Percentiles rank a stretch among this genome's conserved stretches.
Evolutionary conservation across 2,888 invertebrate genomes (phyloP).

Genomic region (Nephrotoma guestfalica): DNA sequence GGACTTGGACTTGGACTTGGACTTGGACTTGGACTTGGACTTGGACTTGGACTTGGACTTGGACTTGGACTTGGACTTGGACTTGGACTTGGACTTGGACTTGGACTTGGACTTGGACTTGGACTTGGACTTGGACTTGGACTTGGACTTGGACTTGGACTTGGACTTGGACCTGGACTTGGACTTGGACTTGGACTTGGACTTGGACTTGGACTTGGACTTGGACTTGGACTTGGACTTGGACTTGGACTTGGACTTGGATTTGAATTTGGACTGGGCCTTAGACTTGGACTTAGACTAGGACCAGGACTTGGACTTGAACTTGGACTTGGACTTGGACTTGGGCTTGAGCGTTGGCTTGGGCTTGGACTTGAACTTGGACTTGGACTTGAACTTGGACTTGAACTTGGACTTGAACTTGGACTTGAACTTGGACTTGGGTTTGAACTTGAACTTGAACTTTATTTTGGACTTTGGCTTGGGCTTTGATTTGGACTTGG

Average conservation of each 20-base stretch:
- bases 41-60: slow-evolving; percentile 8
- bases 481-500: background rate
- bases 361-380: slow-evolving; percentile 7
- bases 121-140: slow-evolving; percentile 7
- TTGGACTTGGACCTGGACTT: background rate
- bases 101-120: slow-evolving; percentile 8
- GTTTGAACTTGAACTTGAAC: background rate
- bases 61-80: slow-evolving; percentile 7
- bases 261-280: slow-evolving; percentile 6
- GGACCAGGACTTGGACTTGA: slow-evolving; percentile 6
- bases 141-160: slow-evolving; percentile 7
- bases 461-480: background rate
- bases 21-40: slow-evolving; percentile 7
- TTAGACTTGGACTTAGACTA: slow-evolving; percentile 7
- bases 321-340: slow-evolving; percentile 7
- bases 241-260: slow-evolving; percentile 7
- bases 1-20: slow-evolving; percentile 7
- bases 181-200: slow-evolving; percentile 2
- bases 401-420: slow-evolving; percentile 7
- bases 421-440: slow-evolving; percentile 6
- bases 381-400: slow-evolving; percentile 7
- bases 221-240: slow-evolving; percentile 7
- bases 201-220: slow-evolving; percentile 6
- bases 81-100: slow-evolving; percentile 8
- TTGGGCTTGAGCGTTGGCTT: slow-evolving; percentile 7